Base-by-base conservation (phyloP, 30 jellyfish, hydroid and myxozoan species). In the Rhopilema esculentum region DNA sequence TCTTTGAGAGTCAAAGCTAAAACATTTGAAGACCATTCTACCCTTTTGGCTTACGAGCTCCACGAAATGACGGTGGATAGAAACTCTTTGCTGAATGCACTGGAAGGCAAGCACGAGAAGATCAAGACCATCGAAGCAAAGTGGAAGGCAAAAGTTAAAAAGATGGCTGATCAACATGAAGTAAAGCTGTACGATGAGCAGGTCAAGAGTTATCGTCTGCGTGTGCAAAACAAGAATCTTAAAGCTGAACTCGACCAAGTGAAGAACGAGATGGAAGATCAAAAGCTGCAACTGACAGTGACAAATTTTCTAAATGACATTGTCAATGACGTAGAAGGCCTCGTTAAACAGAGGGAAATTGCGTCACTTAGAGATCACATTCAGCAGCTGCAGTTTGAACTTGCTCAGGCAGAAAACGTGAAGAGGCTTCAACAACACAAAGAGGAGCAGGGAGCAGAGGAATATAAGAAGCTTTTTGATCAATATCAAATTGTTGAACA, bases 11-110 rank as follows among this genome's bases (percentile, higher is more conserved):
- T 22, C 26, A 33, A 73, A 40, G 15, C 49, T 48, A 73, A n/a
- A 66, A 73, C 27, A 66, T 40, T 33, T 40, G 84, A 73, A 33
- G 84, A 18, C 32, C 84, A 73, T 1, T 8, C 84, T 1, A 22
- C 84, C 49, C 0, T 29, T 8, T 31, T 73, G 69, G 31, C 84
- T 48, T 16, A 21, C 0, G 69, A 40, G 15, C 49, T 18, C 23
- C 32, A 33, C 22, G 69, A 73, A 33, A 16, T 73, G 48, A 22
- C 70, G 17, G 84, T 30, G 18, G 51, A 50, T 21, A 8, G 69
- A 19, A 24, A 21, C 22, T 30, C 25, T 8, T 23, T 73, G 4
- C 49, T 22, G 32, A 66, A 33, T 17, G 68, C 22, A n/a, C 19
- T 73, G 0, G 20, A 17, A 16, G 1, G 22, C n/a, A 73, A 50